Percentiles rank a stretch among this genome's conserved stretches.
Evolutionary conservation across 2,113 vertebrate species (phyloP).

Genomic region (Deroptyus accipitrinus): DNA sequence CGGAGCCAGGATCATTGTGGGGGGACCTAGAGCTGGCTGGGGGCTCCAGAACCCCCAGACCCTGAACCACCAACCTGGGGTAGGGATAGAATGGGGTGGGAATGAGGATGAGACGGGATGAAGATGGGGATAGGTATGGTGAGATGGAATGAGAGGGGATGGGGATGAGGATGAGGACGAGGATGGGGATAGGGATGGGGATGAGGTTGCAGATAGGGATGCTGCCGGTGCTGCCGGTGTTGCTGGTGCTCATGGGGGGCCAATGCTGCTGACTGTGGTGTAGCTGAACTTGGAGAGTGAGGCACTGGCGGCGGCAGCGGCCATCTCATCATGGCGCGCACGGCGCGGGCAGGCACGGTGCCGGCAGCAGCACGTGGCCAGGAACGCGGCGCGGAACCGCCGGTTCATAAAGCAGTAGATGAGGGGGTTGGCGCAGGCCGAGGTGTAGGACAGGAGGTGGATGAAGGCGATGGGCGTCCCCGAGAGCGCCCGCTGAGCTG

Average conservation of each 20-base stretch:
- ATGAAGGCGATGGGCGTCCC: constrained; percentile 94
- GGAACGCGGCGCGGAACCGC: constrained; percentile 89
- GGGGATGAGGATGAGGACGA: background rate
- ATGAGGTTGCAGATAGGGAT: background rate
- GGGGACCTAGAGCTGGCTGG: background rate
- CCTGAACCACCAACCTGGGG: background rate
- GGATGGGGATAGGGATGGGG: background rate
- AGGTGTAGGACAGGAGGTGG: constrained; percentile 89
- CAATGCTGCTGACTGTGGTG: constrained; percentile 91
- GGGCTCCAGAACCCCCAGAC: background rate
- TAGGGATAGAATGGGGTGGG: background rate
- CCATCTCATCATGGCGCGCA: constrained; percentile 70
- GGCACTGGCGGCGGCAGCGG: constrained; percentile 76
- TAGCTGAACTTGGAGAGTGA: constrained; percentile 93
- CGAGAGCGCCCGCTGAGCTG: constrained; percentile 80
- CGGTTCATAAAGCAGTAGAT: constrained; percentile 99
- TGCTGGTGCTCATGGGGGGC: constrained; percentile 73
- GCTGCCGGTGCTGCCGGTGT: too few species aligned
- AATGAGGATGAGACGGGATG: background rate
- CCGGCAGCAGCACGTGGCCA: constrained; percentile 81
- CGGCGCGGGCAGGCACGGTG: constrained; percentile 37
- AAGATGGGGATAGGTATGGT: background rate
- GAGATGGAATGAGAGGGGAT: background rate
- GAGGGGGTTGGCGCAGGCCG: constrained; percentile 90
- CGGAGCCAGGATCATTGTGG: background rate